Base-by-base conservation (phyloP, 23 tunicate species). In the Phallusia fumigata region DNA sequence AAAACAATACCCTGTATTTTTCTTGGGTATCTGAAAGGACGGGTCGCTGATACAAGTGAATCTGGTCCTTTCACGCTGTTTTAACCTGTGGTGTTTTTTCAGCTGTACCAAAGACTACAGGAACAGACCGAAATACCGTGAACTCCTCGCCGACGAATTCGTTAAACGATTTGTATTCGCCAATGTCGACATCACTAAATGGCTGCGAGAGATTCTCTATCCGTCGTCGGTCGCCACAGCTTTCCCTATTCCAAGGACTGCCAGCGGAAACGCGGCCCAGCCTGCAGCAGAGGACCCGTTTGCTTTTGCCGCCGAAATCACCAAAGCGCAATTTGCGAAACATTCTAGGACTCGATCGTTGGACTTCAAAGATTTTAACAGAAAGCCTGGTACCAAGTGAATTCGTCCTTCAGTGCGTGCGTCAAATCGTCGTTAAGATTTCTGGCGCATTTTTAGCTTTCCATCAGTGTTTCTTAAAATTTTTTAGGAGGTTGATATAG, bases 51-150 rank as follows among this genome's bases (percentile, higher is more conserved):
- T n/a, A n/a, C n/a, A n/a, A n/a, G n/a, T n/a, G n/a, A n/a, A n/a
- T n/a, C n/a, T n/a, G n/a, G n/a, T n/a, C n/a, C n/a, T n/a, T n/a
- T n/a, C n/a, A n/a, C n/a, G n/a, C n/a, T n/a, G n/a, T n/a, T n/a
- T 30, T 13, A 18, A 3, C 51, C 47, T 35, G 5, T 15, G 18
- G 19, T 30, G 11, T 65, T 65, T 40, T 40, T 10, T 11, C 90
- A 93, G 98, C 74, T 93, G 98, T 74, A 93, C 98, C 35, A 93
- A 93, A 76, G 77, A 88, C 52, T 85, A 82, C 65, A 73, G 36
- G 15, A 81, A 88, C 18, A 84, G 99, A 58, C 99, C 99, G 30
- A 96, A 96, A 82, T 96, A 96, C 83, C 78, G 69, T n/a, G 88
- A 91, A 36, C 91, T 96, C 30, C 84, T 96, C 21, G 53, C 81